These are phyloP conservation scores for Stenichneumon culpator DNA, from an alignment of 2,888 invertebrate genomes.

Conservation along the genomic window DNA sequence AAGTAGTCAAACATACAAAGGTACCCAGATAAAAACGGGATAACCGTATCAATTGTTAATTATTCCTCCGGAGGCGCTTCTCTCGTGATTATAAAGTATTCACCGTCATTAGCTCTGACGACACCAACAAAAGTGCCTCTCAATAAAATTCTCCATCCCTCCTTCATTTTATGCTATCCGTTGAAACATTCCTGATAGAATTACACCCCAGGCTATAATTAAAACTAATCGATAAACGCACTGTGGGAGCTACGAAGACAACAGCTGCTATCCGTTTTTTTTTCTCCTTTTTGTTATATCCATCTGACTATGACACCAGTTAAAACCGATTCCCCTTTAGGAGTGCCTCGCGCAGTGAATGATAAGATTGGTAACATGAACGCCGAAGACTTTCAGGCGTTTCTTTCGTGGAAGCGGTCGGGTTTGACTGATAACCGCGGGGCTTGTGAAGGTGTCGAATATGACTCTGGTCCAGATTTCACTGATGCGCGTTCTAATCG, in stretches of 20 bases:
- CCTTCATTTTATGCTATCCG: not conserved
- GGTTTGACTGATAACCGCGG: not conserved
- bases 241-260: not conserved
- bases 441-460: not conserved
- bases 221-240: constrained; percentile 9
- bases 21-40: not conserved
- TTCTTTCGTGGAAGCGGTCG: not conserved
- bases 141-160: not conserved
- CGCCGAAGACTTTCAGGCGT: not conserved
- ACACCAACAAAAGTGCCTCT: not conserved
- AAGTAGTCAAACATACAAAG: not conserved
- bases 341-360: not conserved
- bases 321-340: not conserved
- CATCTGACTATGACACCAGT: not conserved
- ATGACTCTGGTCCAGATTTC: too few relatives aligned
- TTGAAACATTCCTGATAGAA: constrained; percentile 2
- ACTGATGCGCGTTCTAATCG: too few relatives aligned
- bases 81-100: not conserved
- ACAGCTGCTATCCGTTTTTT: not conserved
- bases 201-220: constrained; percentile 1
- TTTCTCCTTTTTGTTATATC: not conserved
- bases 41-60: not conserved
- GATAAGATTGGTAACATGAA: not conserved
- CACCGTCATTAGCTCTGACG: not conserved
- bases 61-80: not conserved